These are phyloP conservation scores for Rhagoletis pomonella DNA, from an alignment of 1,140 invertebrate species.

Conservation along the genomic window DNA sequence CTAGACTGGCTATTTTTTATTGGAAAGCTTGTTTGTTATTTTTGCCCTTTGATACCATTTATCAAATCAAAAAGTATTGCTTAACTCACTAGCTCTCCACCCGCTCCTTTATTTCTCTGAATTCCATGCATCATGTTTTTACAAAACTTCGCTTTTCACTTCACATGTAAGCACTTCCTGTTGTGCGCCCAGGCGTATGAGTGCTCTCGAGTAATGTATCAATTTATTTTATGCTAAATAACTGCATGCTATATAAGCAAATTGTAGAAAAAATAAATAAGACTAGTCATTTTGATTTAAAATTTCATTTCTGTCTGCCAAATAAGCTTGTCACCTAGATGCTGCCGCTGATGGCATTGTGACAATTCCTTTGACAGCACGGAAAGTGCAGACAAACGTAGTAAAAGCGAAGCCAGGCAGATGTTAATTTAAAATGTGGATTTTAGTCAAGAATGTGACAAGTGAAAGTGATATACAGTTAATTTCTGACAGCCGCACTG, in stretches of 20 bases:
- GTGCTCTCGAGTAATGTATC: not conserved
- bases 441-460: not conserved
- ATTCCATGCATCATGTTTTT: not conserved
- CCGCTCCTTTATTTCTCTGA: not conserved
- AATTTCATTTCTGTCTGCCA: not conserved
- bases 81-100: not conserved
- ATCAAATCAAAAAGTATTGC: not conserved
- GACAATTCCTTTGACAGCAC: not conserved
- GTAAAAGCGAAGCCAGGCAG: not conserved
- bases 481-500: not conserved
- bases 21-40: no score
- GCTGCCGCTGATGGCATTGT: not conserved
- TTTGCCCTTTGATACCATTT: not conserved
- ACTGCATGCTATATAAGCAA: not conserved
- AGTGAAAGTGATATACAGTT: not conserved
- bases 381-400: not conserved
- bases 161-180: no score
- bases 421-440: constrained; percentile 14
- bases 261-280: not conserved
- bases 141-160: no score
- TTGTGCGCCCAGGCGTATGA: not conserved
- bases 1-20: no score
- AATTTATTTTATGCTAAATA: constrained; percentile 31
- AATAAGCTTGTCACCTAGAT: constrained; percentile 18
- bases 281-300: not conserved